A percentile compares a stretch with the other conserved stretches of the same genome.
Evolutionary conservation across 2,113 vertebrate genomes (phyloP).

Genomic region (Serilophus lunatus): DNA sequence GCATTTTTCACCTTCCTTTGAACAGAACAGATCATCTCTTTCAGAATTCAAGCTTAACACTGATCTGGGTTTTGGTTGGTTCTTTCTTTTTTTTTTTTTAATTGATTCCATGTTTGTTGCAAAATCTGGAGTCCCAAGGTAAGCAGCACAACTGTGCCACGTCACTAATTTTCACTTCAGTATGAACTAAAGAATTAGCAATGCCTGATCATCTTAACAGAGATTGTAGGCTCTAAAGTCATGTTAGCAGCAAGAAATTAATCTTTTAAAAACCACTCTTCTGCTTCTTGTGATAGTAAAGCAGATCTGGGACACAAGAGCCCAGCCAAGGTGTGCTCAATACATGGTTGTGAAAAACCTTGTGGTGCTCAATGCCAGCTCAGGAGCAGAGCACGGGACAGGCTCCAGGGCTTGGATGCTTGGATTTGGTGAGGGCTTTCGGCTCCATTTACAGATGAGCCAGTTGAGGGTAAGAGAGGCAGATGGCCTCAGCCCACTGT

Average conservation of each 20-base stretch:
- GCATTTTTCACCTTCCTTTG: neutral
- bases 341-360: neutral
- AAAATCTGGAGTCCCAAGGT: neutral
- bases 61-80: neutral
- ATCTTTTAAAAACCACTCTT: no score
- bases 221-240: neutral
- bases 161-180: accelerated
- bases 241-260: neutral
- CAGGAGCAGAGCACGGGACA: neutral
- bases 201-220: accelerated
- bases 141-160: neutral
- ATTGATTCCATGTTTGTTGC: neutral
- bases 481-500: neutral
- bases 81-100: neutral
- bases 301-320: neutral
- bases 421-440: neutral
- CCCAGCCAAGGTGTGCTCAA: accelerated
- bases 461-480: neutral
- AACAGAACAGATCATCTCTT: neutral
- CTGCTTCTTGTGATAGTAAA: neutral
- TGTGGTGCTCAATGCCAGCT: accelerated
- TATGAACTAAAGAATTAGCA: neutral
- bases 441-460: neutral
- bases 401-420: neutral
- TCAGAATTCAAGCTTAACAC: neutral